phyloP scores from a whole-genome alignment of 2,113 vertebrate genomes.

The Sclerurus mexicanus region DNA sequence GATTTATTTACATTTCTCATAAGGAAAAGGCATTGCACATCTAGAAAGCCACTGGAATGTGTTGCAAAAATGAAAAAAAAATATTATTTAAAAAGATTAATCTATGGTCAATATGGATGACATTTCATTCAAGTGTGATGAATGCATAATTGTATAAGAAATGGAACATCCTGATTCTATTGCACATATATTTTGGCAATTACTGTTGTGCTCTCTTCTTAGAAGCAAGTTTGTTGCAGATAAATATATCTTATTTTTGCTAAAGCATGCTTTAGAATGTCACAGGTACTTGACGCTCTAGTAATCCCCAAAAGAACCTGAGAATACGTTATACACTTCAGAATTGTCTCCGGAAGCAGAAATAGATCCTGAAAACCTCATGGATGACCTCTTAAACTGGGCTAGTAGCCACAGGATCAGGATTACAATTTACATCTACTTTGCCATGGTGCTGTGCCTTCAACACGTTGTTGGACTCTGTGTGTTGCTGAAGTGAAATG shows the following conservation, averaged over 20 bases:
- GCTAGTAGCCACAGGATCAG: background rate
- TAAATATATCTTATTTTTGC: background rate
- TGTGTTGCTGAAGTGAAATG: background rate
- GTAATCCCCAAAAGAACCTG: background rate
- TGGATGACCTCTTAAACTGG: background rate
- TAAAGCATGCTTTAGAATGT: background rate
- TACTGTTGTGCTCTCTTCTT: background rate
- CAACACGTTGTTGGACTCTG: accelerated
- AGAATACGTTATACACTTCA: background rate
- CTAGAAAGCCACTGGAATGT: constrained; percentile 18
- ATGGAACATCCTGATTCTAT: background rate
- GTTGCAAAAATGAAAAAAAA: background rate
- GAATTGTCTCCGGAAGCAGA: background rate
- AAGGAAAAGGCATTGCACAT: background rate
- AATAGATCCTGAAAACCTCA: background rate
- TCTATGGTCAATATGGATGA: constrained; percentile 25
- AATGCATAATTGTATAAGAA: constrained; percentile 60
- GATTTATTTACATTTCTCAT: background rate
- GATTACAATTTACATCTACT: background rate
- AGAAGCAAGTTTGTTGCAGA: background rate
- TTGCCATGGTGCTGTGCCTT: background rate
- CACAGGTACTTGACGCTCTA: background rate
- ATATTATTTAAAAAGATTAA: constrained; percentile 16
- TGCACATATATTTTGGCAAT: constrained; percentile 32
- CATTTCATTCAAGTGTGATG: constrained; percentile 64